Base-by-base conservation (phyloP, 92 coral and sea anemone genomes). In the Porites rus region DNA sequence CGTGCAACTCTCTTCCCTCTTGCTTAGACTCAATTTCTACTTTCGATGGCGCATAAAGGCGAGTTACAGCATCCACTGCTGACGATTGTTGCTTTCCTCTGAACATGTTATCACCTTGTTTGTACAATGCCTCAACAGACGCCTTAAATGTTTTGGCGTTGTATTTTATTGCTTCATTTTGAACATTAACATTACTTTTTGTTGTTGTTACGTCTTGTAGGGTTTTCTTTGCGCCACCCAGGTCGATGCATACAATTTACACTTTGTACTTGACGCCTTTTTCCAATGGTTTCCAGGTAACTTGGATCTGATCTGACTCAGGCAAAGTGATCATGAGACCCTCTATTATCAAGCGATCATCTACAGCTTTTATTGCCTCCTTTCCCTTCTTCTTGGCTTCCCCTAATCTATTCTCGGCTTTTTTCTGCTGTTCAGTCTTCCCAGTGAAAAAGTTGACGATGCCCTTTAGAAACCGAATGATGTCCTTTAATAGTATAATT, bases 201-300 rank as follows among this genome's bases (percentile, higher is more conserved):
- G 62, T 59, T 0, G 82, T 77, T 62, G 82, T 62, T 20, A 13
- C 56, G 2, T 62, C 54, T 31, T 24, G 21, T 10, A 77, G 69
- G 17, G 2, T 38, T 62, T 51, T 77, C 28, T 31, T 70, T 51
- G 19, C 14, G 17, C 70, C 71, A 10, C 82, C 71, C 7, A 77
- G 25, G 3, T 62, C 82, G 2, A 17, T 28, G 21, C 82, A 63
- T 28, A 17, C 25, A 28, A 77, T 21, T 43, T 17, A n/a, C 6
- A 77, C 82, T 19, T 56, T 62, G 71, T 77, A 77, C 58, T 77
- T 31, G 54, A 77, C 71, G 17, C 50, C 50, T 77, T 43, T 13
- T 64, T 77, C 82, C 18, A 77, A 58, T 31, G 71, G 71, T n/a
- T 77, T 62, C 82, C 82, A 77, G 56, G 21, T 61, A 77, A 77